Evolutionary conservation across 2,797 vertebrate genomes (phyloP), one percentile per base, ranked within the genome.

Genomic region (Chelonia mydas): DNA sequence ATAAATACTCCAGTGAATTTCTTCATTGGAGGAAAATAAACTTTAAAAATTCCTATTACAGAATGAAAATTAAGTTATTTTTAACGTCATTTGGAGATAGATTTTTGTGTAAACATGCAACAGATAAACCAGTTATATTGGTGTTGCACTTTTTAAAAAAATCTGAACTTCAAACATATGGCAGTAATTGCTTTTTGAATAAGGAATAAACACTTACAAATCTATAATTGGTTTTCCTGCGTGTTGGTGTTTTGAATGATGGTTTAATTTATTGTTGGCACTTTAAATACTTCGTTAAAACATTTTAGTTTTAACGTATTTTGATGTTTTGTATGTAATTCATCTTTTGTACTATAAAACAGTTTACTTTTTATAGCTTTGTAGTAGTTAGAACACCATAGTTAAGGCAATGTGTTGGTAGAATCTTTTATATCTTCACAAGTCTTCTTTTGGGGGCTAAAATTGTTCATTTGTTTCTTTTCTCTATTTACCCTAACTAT

Each of bases 161-260:
- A 89, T 21, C 65, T 23, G 27, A 89, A 91, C 59, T 90, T 92
- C 47, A 90, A 92, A 86, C 89, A 93, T 96, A 90, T 95, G 94
- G 74, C 82, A 65, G 53, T 90, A 96, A 96, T 94, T 94, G 65
- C 51, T 86, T 92, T 96, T 90, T 94, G 54, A 95, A 86, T 93
- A 49, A 91, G 94, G 84, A 95, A 41, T 27, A 37, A 96, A 93
- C 65, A 61, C 53, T 95, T 93, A 55, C 31, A 81, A 3, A 90
- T 95, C 79, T 92, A 84, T 96, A 94, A 88, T 95, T 95, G 92
- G 91, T 94, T 95, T 94, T 94, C 86, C 61, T 93, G 54, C 33
- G 90, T 96, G 84, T 88, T 96, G 77, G 61, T 76, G 76, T 96
- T 95, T 94, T 95, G 92, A 96, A 88, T 96, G 95, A 95, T 96